Conservation (phyloP, 2,113 vertebrate species). For the Opisthocomus hoazin region DNA sequence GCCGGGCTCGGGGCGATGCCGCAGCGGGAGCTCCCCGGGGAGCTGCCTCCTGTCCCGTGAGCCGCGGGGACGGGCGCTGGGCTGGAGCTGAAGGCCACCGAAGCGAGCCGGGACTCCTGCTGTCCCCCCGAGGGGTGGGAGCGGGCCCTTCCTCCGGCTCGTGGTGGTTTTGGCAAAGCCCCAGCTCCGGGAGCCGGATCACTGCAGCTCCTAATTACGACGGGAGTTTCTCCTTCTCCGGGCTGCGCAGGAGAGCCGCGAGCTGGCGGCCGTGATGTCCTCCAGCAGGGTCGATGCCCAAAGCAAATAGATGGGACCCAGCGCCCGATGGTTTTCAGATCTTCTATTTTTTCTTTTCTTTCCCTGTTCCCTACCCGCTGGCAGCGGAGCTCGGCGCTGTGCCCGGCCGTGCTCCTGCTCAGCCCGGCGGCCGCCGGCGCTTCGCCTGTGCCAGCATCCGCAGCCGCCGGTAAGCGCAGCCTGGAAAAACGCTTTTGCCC, state of each 20-base stretch:
- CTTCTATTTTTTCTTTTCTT: neutral
- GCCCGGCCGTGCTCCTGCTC: neutral
- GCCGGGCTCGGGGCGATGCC: neutral
- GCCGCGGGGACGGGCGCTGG: neutral
- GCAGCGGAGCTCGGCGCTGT: neutral
- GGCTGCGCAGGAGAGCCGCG: neutral
- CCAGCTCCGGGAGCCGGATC: constrained; percentile 12
- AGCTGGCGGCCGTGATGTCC: neutral
- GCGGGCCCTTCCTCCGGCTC: neutral
- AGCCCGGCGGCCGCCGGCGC: neutral
- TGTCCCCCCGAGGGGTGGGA: neutral
- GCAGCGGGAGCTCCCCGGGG: neutral
- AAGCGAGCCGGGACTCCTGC: neutral
- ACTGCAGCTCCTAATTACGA: constrained; percentile 19
- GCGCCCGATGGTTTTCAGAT: neutral
- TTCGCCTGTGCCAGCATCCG: neutral
- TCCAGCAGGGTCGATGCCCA: neutral
- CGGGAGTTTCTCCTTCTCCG: neutral
- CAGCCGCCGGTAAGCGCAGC: fast-evolving
- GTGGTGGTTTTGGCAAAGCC: neutral
- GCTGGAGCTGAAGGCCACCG: neutral
- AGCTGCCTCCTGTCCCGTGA: neutral
- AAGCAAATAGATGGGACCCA: neutral
- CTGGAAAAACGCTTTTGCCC: neutral
- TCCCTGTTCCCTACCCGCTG: neutral